A percentile compares a stretch with the other conserved stretches of the same genome.
These are phyloP conservation scores for Mizuhopecten yessoensis DNA, from an alignment of 1,140 invertebrate genomes.

Conservation along the genomic window DNA sequence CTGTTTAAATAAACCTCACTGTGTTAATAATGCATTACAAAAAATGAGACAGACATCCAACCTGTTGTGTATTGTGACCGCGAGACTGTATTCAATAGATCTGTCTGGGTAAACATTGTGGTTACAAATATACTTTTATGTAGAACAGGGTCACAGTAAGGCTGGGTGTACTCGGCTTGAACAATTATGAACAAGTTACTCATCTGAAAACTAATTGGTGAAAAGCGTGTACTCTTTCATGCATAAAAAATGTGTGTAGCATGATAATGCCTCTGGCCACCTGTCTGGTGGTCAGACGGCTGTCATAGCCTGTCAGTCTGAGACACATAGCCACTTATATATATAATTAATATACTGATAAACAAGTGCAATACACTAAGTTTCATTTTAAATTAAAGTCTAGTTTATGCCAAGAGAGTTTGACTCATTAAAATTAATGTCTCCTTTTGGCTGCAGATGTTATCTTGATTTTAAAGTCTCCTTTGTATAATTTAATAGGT, in stretches of 20 bases:
- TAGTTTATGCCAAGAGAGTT: background rate
- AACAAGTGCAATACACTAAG: background rate
- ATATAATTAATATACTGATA: background rate
- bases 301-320: conserved; percentile 4
- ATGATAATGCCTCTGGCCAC: conserved; percentile 9
- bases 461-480: no score
- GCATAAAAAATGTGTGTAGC: conserved; percentile 23
- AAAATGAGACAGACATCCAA: background rate
- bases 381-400: background rate
- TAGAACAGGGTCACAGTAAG: conserved; percentile 10
- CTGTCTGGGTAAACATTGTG: background rate
- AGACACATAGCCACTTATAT: background rate
- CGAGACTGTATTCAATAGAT: conserved; percentile 7
- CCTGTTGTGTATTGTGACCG: conserved; percentile 31
- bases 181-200: background rate
- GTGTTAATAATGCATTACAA: background rate
- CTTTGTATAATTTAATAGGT: no score
- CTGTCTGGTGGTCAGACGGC: conserved; percentile 11
- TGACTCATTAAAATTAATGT: background rate
- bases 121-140: conserved; percentile 13
- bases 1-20: background rate
- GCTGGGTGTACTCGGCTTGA: background rate
- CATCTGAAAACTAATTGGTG: conserved; percentile 18
- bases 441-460: background rate
- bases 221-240: conserved; percentile 21